A percentile compares a stretch with the other conserved stretches of the same genome.
Conservation (phyloP, 2,888 invertebrate genomes). For the Trichopria drosophilae region DNA sequence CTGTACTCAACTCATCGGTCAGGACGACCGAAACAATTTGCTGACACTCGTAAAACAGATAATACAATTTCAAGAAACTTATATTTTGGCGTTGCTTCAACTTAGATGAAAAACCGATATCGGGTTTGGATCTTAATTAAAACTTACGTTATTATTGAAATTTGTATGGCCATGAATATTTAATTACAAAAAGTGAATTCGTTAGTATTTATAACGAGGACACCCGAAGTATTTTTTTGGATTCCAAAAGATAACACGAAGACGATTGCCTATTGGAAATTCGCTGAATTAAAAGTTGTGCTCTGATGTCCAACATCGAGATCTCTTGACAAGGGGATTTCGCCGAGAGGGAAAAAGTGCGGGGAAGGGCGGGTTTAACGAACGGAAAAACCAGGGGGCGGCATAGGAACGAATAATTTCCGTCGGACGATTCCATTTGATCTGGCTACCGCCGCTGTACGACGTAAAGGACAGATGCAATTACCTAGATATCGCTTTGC, state of each 20-base stretch:
- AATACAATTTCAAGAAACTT: no score
- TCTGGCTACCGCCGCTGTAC: constrained; percentile 42
- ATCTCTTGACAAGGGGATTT: constrained; percentile 5
- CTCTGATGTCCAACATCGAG: background rate
- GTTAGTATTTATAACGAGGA: no score
- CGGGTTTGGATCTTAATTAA: no score
- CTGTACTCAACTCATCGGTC: constrained; percentile 30
- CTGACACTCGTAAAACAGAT: no score
- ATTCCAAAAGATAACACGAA: constrained; percentile 8
- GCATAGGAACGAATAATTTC: constrained; percentile 25
- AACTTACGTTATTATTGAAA: no score
- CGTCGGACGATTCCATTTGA: constrained; percentile 40
- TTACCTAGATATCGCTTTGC: constrained; percentile 54
- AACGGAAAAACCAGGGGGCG: constrained; percentile 13
- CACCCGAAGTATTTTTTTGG: no score
- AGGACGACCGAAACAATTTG: no score
- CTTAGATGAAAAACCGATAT: no score
- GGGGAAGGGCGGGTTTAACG: constrained; percentile 9
- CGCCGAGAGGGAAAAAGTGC: constrained; percentile 10
- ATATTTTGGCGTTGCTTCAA: no score
- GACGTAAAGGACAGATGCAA: constrained; percentile 55
- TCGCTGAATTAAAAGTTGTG: constrained; percentile 31
- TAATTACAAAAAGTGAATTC: no score
- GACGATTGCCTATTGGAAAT: constrained; percentile 25
- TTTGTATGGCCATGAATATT: no score